phyloP scores from a whole-genome alignment of 2,113 vertebrate genomes.

The Corydoras maculifer region DNA sequence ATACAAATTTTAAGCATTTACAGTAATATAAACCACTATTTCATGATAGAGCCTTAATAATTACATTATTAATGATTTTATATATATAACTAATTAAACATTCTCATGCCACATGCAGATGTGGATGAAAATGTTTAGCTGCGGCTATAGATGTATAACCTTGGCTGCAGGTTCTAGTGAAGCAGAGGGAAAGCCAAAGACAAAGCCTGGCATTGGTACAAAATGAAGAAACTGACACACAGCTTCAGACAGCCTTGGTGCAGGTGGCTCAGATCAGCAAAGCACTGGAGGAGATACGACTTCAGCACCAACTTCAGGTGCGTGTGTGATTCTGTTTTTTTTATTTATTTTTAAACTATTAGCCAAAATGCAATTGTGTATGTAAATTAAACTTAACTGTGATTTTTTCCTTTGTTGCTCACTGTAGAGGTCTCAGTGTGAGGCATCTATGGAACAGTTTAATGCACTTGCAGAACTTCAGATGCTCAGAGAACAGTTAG shows the following conservation, averaged over 20 bases:
- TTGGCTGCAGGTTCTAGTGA: constrained; percentile 61
- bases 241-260: constrained; percentile 61
- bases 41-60: too few species aligned
- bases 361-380: too few species aligned
- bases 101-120: too few species aligned
- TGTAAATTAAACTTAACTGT: neutral
- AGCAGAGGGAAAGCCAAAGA: constrained; percentile 49
- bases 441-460: constrained; percentile 39
- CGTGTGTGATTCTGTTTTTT: constrained; percentile 4
- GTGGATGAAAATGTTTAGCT: neutral
- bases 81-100: too few species aligned
- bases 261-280: constrained; percentile 55
- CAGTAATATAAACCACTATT: too few species aligned
- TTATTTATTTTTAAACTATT: too few species aligned
- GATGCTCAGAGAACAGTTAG: constrained; percentile 48
- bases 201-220: constrained; percentile 50
- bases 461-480: constrained; percentile 52
- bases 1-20: too few species aligned
- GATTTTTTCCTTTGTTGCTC: neutral
- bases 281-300: constrained; percentile 55
- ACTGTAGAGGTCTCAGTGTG: constrained; percentile 46
- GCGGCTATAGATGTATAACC: neutral
- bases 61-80: too few species aligned
- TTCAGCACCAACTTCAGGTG: constrained; percentile 57
- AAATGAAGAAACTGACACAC: constrained; percentile 39